Base-by-base conservation (phyloP, 2,888 invertebrate genomes). In the Rhimphoctona megacephalus region DNA sequence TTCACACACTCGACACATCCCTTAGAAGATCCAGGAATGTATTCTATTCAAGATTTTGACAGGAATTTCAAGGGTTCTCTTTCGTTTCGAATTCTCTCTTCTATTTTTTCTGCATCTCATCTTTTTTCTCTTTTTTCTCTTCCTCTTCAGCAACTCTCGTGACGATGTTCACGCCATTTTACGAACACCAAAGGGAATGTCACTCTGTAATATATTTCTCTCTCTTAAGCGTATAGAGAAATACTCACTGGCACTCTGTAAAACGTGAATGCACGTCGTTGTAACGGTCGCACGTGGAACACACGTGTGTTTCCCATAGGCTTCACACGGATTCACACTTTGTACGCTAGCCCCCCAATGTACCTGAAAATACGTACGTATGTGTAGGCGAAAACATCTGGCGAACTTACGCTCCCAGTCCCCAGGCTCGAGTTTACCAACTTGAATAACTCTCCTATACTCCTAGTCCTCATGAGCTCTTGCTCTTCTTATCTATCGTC, bases 221-320 rank as follows among this genome's bases (percentile, higher is more conserved):
- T 72, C 39, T 17, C 39, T 39, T 11, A 36, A n/a, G 2, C 30
- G 52, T 25, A 74, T 52, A 52, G 17, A 30, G 49, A 46, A 57
- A 49, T 33, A 52, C 36, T 52, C 33, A n/a, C 19, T 46, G 73
- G 64, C 30, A 46, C 66, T 72, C 17, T 52, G 33, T 52, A 67
- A 66, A 80, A 84, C 79, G 73, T 80, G 77, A 84, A 86, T 78
- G 78, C 73, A 81, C 74, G 69, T 46, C 74, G 84, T 87, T 79
- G 87, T 85, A 76, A 85, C 70, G 39, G 83, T 78, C 87, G 54
- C 85, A 87, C 85, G 87, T 87, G 83, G 54, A 30, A 64, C 79
- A 83, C 81, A 85, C 85, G 78, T 86, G 82, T 83, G 73, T 83
- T 78, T 52, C 39, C 54, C 43, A 69, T 22, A 64, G 43, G 61